A percentile compares a stretch with the other conserved stretches of the same genome.
Evolutionary conservation across 2,113 vertebrate species (phyloP).

Genomic region (Brachypodius melanocephalos): DNA sequence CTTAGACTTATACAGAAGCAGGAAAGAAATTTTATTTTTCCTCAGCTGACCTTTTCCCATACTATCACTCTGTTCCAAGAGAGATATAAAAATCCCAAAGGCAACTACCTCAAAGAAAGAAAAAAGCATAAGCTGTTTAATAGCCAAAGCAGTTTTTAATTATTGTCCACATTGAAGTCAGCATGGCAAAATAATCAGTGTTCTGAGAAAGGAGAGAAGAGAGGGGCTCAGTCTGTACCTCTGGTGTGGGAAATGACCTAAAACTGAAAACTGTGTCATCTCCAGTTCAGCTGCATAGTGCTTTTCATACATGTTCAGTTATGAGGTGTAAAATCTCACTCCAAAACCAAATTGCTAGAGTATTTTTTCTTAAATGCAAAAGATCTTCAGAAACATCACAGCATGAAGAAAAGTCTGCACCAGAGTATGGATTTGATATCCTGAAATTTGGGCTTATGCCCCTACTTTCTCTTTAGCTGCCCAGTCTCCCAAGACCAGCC

Average conservation of each 20-base stretch:
- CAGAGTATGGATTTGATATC: neutral
- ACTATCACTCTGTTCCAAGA: neutral
- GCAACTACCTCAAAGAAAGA: neutral
- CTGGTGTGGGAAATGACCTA: slow-evolving; percentile 34
- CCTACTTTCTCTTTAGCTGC: neutral
- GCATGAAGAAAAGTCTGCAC: neutral
- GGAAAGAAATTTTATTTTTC: neutral
- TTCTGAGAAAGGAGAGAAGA: slow-evolving; percentile 1
- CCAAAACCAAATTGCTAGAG: neutral
- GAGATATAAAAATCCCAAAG: neutral
- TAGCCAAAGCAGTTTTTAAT: neutral
- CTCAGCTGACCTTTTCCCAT: neutral
- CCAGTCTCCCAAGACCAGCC: neutral
- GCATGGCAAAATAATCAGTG: neutral
- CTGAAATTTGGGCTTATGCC: neutral
- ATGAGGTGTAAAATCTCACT: slow-evolving; percentile 23
- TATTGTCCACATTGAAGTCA: neutral
- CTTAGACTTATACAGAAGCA: neutral
- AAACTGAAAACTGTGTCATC: slow-evolving; percentile 4
- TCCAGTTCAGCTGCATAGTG: neutral
- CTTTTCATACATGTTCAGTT: neutral
- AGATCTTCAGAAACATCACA: neutral
- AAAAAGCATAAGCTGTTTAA: neutral
- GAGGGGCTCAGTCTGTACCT: neutral
- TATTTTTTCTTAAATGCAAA: neutral